Evolutionary conservation across 1,140 invertebrate genomes (phyloP), one percentile per base, ranked within the genome.

Genomic region (Pogonognathellus flavescens): DNA sequence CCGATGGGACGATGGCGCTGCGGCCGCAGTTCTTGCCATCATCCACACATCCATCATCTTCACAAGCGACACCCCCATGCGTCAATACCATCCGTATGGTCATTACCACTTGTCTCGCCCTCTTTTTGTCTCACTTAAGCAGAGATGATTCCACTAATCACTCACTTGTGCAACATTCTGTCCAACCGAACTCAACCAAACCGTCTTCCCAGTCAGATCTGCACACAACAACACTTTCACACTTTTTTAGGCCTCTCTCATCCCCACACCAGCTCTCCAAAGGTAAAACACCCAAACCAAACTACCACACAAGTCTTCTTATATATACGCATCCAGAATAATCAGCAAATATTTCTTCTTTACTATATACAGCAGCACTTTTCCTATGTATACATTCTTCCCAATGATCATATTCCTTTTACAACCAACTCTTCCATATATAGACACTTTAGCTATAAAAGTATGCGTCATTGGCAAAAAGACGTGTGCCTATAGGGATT

Each of bases 1-100:
- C 62, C 76, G 72, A 55, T 80, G 84, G 60, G 55, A 72, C 49
- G 84, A 55, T 57, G 72, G 83, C 60, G 66, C 49, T 55, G 62
- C 50, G 52, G 57, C 59, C 83, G 50, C 82, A 22, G 52, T 41
- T 49, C 82, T 72, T 49, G 18, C 31, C 59, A 84, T 84, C 83
- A 76, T 84, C 53, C 20, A 55, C 50, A 53, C 84, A 85, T 85
- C 84, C 84, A 85, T 85, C 84, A 85, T 85, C 55, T 81, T 80
- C 50, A 49, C 13, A 22, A 52, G 41, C 83, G 31, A 84, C 83
- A 84, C 83, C 66, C 70, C 52, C 55, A 49, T 49, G 41, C 55
- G 84, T 81, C 66, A 70, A 84, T 84, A 57, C 66, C 62, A 84
- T 41, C 82, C 59, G 31, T n/a, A 84, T 84, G 55, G 82, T 84